Percentiles rank a stretch among this genome's conserved stretches.
phyloP scores from a whole-genome alignment of 2,113 vertebrate genomes.

The Pogonocichla stellata region DNA sequence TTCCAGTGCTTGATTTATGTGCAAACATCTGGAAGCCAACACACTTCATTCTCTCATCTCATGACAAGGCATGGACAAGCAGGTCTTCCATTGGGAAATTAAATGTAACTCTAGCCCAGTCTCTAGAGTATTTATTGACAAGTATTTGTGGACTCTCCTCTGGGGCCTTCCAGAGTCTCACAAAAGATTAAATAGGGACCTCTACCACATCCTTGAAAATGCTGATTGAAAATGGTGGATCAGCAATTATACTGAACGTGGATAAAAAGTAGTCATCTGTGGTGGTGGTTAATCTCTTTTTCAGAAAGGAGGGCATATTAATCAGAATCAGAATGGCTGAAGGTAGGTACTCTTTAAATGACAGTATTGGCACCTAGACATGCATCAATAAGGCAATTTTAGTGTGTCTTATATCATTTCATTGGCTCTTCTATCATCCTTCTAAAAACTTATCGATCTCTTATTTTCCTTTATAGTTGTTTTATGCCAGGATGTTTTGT shows the following conservation, averaged over 20 bases:
- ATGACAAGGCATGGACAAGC: neutral
- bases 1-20: neutral
- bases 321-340: constrained; percentile 48
- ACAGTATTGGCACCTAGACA: constrained; percentile 22
- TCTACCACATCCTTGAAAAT: neutral
- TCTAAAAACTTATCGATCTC: neutral
- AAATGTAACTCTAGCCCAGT: neutral
- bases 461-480: neutral
- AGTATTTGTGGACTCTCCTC: neutral
- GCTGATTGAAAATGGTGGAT: constrained; percentile 15
- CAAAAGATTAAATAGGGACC: neutral
- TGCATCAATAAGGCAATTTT: constrained; percentile 33
- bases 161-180: neutral
- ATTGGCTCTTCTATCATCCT: constrained; percentile 22
- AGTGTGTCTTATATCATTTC: constrained; percentile 8
- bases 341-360: constrained; percentile 39
- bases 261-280: constrained; percentile 34
- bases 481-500: neutral
- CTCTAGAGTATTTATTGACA: neutral
- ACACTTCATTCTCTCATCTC: neutral
- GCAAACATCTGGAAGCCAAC: neutral
- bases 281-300: constrained; percentile 30
- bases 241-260: neutral
- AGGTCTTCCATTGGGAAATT: neutral
- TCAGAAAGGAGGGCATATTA: constrained; percentile 37